Evolutionary conservation across 2,113 vertebrate genomes (phyloP).

Genomic region (Edolisoma coerulescens): DNA sequence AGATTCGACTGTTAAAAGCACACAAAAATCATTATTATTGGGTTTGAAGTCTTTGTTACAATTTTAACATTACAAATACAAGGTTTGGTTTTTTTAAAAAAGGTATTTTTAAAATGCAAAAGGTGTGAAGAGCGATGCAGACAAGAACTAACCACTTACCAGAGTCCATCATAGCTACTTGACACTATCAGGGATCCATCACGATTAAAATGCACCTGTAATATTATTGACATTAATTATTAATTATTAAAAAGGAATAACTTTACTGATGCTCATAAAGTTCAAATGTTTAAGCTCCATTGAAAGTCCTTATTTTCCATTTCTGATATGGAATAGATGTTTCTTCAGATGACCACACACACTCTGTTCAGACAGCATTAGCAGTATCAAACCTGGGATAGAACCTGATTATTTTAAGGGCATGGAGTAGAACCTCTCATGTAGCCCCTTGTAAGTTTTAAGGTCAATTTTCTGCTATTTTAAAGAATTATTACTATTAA

Average conservation of each 20-base stretch:
- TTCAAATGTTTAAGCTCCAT: neutral
- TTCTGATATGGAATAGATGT: neutral
- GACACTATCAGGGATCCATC: slow-evolving; percentile 98
- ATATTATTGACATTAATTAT: neutral
- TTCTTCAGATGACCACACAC: neutral
- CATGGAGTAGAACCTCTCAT: neutral
- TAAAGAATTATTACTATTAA: neutral
- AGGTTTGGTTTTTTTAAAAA: neutral
- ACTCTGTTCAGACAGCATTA: neutral
- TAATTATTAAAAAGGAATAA: neutral
- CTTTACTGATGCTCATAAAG: neutral
- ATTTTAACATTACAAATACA: neutral
- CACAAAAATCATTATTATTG: neutral
- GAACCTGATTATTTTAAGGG: neutral
- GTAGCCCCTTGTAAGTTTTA: neutral
- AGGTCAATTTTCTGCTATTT: neutral
- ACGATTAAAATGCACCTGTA: slow-evolving; percentile 96
- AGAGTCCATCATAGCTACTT: slow-evolving; percentile 97
- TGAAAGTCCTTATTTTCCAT: neutral
- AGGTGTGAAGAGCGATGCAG: neutral
- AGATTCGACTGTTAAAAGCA: slow-evolving; percentile 85
- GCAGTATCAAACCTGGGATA: neutral
- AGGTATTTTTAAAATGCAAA: neutral
- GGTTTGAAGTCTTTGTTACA: neutral
- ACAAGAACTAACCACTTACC: slow-evolving; percentile 75